phyloP scores from a whole-genome alignment of 2,888 invertebrate species.

The Torymus auratus region DNA sequence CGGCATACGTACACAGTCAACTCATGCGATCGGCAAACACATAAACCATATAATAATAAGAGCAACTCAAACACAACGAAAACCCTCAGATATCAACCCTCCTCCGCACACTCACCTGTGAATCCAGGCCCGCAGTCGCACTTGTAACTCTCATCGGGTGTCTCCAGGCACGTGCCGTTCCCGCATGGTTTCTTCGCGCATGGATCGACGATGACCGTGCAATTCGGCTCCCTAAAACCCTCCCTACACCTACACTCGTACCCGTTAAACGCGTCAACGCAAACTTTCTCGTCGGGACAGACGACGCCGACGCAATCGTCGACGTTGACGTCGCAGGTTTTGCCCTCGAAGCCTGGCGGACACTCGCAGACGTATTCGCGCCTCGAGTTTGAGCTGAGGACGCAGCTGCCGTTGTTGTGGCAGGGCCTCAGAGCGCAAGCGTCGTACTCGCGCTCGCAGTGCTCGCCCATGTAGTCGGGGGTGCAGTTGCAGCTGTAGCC shows the following conservation, averaged over 20 bases:
- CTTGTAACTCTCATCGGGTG: slow-evolving; percentile 80
- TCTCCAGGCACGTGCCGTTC: slow-evolving; percentile 85
- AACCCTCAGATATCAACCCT: too few species aligned
- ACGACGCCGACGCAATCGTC: slow-evolving; percentile 82
- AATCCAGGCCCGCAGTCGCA: slow-evolving; percentile 86
- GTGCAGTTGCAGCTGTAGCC: slow-evolving; percentile 80
- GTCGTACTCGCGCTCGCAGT: slow-evolving; percentile 80
- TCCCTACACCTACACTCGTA: slow-evolving; percentile 82
- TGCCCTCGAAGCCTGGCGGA: slow-evolving; percentile 82
- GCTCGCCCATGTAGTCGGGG: slow-evolving; percentile 79
- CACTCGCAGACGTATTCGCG: slow-evolving; percentile 82
- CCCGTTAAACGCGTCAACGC: slow-evolving; percentile 79
- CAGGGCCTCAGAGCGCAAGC: slow-evolving; percentile 81
- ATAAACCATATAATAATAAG: too few species aligned
- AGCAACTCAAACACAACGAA: too few species aligned
- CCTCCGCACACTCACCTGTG: slow-evolving; percentile 74
- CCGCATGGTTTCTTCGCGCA: slow-evolving; percentile 84
- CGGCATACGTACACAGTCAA: too few species aligned
- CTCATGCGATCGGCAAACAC: too few species aligned
- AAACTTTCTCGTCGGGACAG: slow-evolving; percentile 78
- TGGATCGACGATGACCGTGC: slow-evolving; percentile 79
- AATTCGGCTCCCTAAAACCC: slow-evolving; percentile 81
- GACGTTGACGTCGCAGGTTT: slow-evolving; percentile 81
- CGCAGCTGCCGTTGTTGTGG: slow-evolving; percentile 82
- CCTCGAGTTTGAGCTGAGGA: slow-evolving; percentile 75